A percentile compares a stretch with the other conserved stretches of the same genome.
phyloP scores from a whole-genome alignment of 2,113 vertebrate species.

The Uropsilus gracilis region DNA sequence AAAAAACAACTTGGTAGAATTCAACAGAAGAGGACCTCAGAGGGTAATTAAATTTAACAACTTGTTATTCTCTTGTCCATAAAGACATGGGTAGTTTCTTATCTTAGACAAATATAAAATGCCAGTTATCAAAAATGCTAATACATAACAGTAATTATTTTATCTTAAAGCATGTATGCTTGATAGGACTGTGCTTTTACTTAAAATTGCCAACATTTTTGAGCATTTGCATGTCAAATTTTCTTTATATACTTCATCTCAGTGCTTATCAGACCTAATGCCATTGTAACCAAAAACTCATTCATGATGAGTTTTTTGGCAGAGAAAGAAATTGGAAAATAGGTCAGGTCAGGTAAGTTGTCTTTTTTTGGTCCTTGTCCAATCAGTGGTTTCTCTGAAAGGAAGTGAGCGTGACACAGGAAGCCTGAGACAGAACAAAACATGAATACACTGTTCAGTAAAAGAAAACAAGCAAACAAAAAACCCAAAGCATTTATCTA shows the following conservation, averaged over 20 bases:
- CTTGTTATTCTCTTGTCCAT: background rate
- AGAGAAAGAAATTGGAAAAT: background rate
- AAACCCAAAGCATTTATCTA: background rate
- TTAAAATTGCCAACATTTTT: background rate
- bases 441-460: background rate
- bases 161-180: background rate
- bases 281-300: background rate
- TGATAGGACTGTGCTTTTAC: background rate
- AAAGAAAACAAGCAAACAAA: no score
- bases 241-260: background rate
- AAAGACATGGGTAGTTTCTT: background rate
- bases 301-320: background rate
- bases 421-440: background rate
- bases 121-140: background rate
- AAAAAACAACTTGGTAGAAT: background rate
- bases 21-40: background rate
- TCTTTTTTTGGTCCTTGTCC: background rate
- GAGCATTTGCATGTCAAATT: slow-evolving; percentile 29
- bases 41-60: background rate
- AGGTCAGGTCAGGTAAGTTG: background rate
- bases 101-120: slow-evolving; percentile 20
- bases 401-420: background rate
- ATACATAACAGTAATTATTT: background rate
- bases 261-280: background rate
- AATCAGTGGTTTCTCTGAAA: slow-evolving; percentile 6